Conservation (phyloP, 2,113 vertebrate genomes). For the Lota lota region DNA sequence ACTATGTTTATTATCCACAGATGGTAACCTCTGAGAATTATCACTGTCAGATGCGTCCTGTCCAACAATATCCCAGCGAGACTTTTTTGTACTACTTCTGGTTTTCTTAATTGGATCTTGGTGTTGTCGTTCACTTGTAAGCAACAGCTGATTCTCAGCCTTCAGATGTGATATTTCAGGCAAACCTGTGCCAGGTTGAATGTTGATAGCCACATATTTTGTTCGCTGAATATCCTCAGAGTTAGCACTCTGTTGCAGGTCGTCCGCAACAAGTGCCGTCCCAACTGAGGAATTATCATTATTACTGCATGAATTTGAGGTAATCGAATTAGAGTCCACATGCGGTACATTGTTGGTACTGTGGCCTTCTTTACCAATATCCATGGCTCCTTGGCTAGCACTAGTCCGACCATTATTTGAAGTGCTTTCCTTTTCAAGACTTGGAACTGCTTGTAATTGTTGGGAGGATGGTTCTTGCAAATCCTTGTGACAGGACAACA, state of each 20-base stretch:
- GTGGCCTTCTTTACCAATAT: slow-evolving; percentile 37
- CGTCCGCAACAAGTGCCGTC: slow-evolving; percentile 28
- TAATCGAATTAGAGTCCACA: slow-evolving; percentile 24
- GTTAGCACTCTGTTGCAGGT: slow-evolving; percentile 55
- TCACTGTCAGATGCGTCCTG: slow-evolving; percentile 60
- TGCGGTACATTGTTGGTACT: slow-evolving; percentile 27
- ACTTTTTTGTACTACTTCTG: slow-evolving; percentile 56
- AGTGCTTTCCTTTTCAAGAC: slow-evolving; percentile 28
- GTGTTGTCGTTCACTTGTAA: slow-evolving; percentile 40
- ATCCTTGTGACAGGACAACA: slow-evolving; percentile 19
- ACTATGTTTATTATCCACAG: slow-evolving; percentile 48
- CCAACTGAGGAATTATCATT: slow-evolving; percentile 39
- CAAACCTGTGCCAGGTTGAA: slow-evolving; percentile 15
- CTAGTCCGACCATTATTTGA: slow-evolving; percentile 20
- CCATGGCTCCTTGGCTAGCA: slow-evolving; percentile 25
- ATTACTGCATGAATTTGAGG: slow-evolving; percentile 28
- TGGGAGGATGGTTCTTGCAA: slow-evolving; percentile 28
- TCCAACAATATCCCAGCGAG: slow-evolving; percentile 78
- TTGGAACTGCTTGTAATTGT: slow-evolving; percentile 20
- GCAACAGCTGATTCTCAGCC: slow-evolving; percentile 32
- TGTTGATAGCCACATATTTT: slow-evolving; percentile 11
- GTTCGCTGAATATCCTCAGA: slow-evolving; percentile 28
- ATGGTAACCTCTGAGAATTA: slow-evolving; percentile 35
- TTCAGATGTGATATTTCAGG: slow-evolving; percentile 29
- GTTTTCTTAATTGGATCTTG: slow-evolving; percentile 44